Percentiles rank a stretch among this genome's conserved stretches.
Conservation (phyloP, 2,888 invertebrate species). For the Hypsopygia costalis region DNA sequence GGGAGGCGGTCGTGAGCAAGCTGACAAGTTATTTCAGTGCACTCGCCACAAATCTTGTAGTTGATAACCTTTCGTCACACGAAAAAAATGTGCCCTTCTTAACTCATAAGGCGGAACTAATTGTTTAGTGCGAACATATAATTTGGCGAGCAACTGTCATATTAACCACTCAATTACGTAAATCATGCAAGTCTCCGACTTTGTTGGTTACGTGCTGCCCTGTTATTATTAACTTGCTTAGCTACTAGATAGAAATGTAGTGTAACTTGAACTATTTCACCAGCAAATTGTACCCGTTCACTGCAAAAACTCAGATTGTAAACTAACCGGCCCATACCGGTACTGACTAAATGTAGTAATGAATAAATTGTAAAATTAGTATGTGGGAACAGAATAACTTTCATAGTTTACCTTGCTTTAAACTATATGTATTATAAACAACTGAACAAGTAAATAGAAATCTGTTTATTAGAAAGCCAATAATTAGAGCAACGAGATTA, state of each 20-base stretch:
- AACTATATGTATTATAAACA: neutral
- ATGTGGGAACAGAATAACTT: slow-evolving; percentile 15
- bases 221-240: slow-evolving; percentile 41
- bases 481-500: too few relatives aligned
- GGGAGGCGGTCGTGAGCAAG: slow-evolving; percentile 47
- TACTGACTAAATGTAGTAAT: slow-evolving; percentile 17
- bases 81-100: slow-evolving; percentile 56
- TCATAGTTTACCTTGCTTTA: slow-evolving; percentile 1
- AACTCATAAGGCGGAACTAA: slow-evolving; percentile 65
- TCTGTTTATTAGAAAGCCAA: too few relatives aligned
- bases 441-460: neutral
- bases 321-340: slow-evolving; percentile 33
- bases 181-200: slow-evolving; percentile 46
- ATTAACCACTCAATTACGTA: slow-evolving; percentile 59
- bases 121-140: slow-evolving; percentile 42
- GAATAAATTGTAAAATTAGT: slow-evolving; percentile 15
- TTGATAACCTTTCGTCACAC: slow-evolving; percentile 44
- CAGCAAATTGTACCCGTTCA: slow-evolving; percentile 39
- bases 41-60: slow-evolving; percentile 29
- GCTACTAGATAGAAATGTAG: slow-evolving; percentile 38
- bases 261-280: slow-evolving; percentile 50
- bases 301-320: slow-evolving; percentile 38
- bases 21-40: slow-evolving; percentile 46
- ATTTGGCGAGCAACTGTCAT: slow-evolving; percentile 51
- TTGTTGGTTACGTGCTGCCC: slow-evolving; percentile 44